Evolutionary conservation across 2,113 vertebrate genomes (phyloP).

Genomic region (Andinoacara biseriatus): DNA sequence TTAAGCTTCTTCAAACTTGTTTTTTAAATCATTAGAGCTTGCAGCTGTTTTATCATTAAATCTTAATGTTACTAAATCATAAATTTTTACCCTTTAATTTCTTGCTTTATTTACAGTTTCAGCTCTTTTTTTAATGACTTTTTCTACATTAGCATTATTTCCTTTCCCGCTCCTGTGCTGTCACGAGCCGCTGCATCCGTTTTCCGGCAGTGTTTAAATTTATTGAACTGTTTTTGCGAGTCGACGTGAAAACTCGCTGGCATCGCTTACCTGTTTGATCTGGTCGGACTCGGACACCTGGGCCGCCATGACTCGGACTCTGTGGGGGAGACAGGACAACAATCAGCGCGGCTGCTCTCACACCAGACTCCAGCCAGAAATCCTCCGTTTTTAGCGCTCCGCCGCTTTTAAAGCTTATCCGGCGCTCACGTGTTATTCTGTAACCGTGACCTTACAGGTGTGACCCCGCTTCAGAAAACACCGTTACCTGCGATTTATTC

Average conservation of each 20-base stretch:
- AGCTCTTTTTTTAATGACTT: too few species aligned
- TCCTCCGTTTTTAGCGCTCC: accelerated
- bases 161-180: too few species aligned
- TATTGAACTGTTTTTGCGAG: not conserved
- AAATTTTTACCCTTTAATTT: too few species aligned
- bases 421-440: not conserved
- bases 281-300: slow-evolving; percentile 93
- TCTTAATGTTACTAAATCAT: too few species aligned
- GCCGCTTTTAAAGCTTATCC: not conserved
- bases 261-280: slow-evolving; percentile 91
- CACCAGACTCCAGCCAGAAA: not conserved
- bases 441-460: not conserved
- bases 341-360: not conserved
- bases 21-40: too few species aligned
- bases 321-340: not conserved
- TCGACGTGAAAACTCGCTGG: not conserved
- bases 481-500: not conserved
- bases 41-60: too few species aligned
- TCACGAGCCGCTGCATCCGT: too few species aligned
- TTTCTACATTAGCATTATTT: too few species aligned
- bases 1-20: too few species aligned
- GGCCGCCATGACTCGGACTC: slow-evolving; percentile 79
- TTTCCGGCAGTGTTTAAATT: not conserved
- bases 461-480: not conserved
- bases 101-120: too few species aligned